Evolutionary conservation across 2,797 vertebrate genomes (phyloP).

Genomic region (Clarias platycephalus): DNA sequence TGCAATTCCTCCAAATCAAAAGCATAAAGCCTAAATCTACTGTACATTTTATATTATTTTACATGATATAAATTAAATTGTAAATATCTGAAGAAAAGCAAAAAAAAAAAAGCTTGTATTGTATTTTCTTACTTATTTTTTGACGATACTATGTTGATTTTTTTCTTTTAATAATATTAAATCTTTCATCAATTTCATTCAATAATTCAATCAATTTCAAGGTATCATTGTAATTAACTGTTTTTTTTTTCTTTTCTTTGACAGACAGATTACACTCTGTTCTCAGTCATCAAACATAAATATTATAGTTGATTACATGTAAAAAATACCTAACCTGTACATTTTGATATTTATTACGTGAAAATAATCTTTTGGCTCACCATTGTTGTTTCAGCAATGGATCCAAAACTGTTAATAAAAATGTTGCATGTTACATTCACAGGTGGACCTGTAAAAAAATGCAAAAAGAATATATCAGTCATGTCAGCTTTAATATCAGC

Average conservation of each 20-base stretch:
- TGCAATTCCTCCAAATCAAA: not conserved
- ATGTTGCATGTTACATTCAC: slow-evolving; percentile 99
- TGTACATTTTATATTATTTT: no score
- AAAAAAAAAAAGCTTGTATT: not conserved
- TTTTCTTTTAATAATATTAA: not conserved
- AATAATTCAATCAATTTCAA: not conserved
- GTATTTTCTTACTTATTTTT: not conserved
- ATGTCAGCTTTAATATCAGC: not conserved
- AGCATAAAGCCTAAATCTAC: not conserved
- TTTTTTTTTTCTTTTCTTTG: not conserved
- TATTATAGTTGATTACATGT: not conserved
- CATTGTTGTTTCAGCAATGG: slow-evolving; percentile 98
- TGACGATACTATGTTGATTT: no score
- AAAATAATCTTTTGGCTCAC: slow-evolving; percentile 72
- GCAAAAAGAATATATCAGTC: slow-evolving; percentile 32
- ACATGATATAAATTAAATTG: not conserved
- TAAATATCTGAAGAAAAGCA: not conserved
- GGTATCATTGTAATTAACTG: not conserved
- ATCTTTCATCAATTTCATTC: not conserved
- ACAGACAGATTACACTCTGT: not conserved
- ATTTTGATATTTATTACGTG: not conserved
- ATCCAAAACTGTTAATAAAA: slow-evolving; percentile 99
- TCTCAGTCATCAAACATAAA: not conserved
- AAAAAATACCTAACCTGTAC: not conserved
- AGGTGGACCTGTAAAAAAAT: slow-evolving; percentile 83